A percentile compares a stretch with the other conserved stretches of the same genome.
Evolutionary conservation across 1,140 invertebrate species (phyloP).

Genomic region (Bombus superbus): DNA sequence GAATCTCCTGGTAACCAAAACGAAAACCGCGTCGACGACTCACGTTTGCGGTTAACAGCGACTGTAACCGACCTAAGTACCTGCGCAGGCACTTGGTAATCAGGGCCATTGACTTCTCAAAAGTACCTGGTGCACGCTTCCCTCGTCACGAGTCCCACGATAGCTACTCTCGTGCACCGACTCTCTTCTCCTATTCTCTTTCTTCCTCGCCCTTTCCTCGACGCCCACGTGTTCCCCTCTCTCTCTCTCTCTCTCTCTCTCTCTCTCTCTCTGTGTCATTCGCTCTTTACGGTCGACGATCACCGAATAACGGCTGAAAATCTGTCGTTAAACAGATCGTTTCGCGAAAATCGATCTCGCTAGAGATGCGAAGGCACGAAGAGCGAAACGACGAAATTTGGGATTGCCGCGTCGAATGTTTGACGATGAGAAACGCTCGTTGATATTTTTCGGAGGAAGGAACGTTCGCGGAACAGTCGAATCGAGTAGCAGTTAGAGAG

Average conservation of each 20-base stretch:
- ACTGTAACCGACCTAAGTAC: constrained; percentile 43
- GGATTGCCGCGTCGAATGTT: background rate
- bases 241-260: no score
- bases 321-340: background rate
- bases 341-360: background rate
- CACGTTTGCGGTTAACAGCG: constrained; percentile 30
- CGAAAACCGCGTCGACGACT: constrained; percentile 30
- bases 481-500: no score
- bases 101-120: constrained; percentile 60
- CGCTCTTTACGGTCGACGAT: background rate
- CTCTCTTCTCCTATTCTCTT: background rate
- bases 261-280: no score
- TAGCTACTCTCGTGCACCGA: constrained; percentile 36
- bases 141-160: constrained; percentile 38
- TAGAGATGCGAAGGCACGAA: no score
- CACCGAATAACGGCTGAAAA: background rate
- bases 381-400: background rate
- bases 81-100: constrained; percentile 49
- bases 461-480: no score
- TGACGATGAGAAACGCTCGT: no score
- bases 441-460: no score
- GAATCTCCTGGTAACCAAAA: constrained; percentile 13
- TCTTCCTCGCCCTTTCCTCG: background rate
- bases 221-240: background rate
- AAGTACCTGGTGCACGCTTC: constrained; percentile 45